A percentile compares a stretch with the other conserved stretches of the same genome.
Conservation (phyloP, 2,113 vertebrate species). For the Poecile atricapillus region DNA sequence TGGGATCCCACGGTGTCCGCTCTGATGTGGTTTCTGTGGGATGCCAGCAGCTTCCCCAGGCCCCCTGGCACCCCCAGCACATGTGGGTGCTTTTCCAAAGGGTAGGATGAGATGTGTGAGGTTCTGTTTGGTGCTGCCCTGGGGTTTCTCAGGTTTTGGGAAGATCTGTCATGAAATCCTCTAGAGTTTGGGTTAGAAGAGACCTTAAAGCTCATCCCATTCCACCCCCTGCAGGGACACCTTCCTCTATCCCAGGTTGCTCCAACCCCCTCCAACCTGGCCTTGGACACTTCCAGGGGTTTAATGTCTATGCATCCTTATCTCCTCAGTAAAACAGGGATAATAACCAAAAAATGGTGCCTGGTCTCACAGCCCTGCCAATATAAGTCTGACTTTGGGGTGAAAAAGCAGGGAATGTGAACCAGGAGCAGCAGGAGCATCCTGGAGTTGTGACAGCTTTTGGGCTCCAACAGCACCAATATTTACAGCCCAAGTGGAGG, state of each 20-base stretch:
- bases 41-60: accelerated
- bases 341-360: accelerated
- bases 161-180: background rate
- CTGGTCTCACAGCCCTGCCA: background rate
- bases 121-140: background rate
- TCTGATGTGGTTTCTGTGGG: background rate
- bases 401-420: background rate
- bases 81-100: background rate
- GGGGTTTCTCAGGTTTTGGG: background rate
- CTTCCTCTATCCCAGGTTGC: accelerated
- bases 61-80: background rate
- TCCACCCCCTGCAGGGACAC: background rate
- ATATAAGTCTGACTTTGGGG: background rate
- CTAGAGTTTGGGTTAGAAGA: background rate
- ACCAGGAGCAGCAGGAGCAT: background rate
- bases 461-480: background rate
- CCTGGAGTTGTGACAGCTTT: background rate
- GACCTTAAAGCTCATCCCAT: background rate
- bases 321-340: background rate
- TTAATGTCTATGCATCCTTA: background rate
- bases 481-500: background rate
- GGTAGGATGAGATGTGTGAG: background rate
- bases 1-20: background rate
- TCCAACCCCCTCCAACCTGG: background rate
- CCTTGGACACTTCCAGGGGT: no score